Evolutionary conservation across 2,797 vertebrate species (phyloP).

Genomic region (Heterohyrax brucei): DNA sequence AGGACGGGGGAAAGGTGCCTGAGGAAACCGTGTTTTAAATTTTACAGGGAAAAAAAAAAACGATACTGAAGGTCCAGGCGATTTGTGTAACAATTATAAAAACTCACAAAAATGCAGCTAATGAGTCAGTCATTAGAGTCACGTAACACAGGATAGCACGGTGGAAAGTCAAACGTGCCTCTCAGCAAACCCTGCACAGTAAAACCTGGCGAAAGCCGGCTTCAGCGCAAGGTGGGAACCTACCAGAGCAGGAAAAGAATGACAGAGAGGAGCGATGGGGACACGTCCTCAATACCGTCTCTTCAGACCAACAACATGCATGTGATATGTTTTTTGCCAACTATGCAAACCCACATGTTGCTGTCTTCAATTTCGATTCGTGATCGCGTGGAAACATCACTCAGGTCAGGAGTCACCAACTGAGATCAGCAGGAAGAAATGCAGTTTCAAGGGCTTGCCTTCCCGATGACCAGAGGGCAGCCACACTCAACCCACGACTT

Average conservation of each 20-base stretch:
- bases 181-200: background rate
- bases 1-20: background rate
- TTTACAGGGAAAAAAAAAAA: background rate
- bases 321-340: too few species aligned
- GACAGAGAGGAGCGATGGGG: background rate
- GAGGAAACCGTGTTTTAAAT: background rate
- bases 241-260: background rate
- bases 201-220: background rate
- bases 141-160: constrained; percentile 3
- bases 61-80: background rate
- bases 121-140: background rate
- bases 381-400: too few species aligned
- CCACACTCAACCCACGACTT: too few species aligned
- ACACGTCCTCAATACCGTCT: background rate
- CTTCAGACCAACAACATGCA: too few species aligned
- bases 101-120: background rate
- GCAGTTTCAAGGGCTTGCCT: too few species aligned
- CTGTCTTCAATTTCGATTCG: too few species aligned
- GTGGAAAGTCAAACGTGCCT: background rate
- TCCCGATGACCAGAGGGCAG: too few species aligned
- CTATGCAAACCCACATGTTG: too few species aligned
- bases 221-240: background rate
- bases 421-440: too few species aligned
- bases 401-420: too few species aligned
- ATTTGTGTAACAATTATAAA: background rate